phyloP scores from a whole-genome alignment of 2,888 invertebrate species.

The Zaprionus lineosus region DNA sequence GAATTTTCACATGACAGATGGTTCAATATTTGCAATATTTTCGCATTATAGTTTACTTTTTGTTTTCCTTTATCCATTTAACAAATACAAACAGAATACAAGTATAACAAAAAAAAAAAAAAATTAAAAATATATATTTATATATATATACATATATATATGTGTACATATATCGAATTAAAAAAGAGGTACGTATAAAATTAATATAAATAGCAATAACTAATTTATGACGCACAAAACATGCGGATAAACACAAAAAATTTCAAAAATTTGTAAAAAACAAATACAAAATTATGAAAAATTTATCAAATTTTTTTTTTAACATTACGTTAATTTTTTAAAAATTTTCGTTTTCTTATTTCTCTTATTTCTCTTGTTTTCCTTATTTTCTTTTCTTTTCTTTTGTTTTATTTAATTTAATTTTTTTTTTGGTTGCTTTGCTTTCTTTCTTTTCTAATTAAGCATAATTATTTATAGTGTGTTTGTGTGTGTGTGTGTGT shows the following conservation, averaged over 20 bases:
- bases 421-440: constrained; percentile 53
- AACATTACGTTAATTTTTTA: constrained; percentile 21
- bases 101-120: constrained; percentile 61
- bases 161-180: constrained; percentile 5
- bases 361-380: constrained; percentile 3
- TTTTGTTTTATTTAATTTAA: constrained; percentile 24
- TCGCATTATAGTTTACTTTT: constrained; percentile 13
- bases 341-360: constrained; percentile 14
- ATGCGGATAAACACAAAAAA: constrained; percentile 52
- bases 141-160: background rate
- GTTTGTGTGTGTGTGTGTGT: constrained; percentile 26
- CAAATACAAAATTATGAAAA: constrained; percentile 19
- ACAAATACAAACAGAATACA: constrained; percentile 56
- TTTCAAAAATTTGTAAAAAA: constrained; percentile 13
- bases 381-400: constrained; percentile 20
- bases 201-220: constrained; percentile 52
- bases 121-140: too few species aligned
- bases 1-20: constrained; percentile 60
- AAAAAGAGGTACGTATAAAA: constrained; percentile 15
- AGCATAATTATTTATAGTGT: constrained; percentile 68
- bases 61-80: constrained; percentile 26
- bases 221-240: constrained; percentile 38
- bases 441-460: constrained; percentile 46
- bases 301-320: constrained; percentile 2
- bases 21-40: constrained; percentile 52